Evolutionary conservation across 2,113 vertebrate genomes (phyloP).

Genomic region (human): DNA sequence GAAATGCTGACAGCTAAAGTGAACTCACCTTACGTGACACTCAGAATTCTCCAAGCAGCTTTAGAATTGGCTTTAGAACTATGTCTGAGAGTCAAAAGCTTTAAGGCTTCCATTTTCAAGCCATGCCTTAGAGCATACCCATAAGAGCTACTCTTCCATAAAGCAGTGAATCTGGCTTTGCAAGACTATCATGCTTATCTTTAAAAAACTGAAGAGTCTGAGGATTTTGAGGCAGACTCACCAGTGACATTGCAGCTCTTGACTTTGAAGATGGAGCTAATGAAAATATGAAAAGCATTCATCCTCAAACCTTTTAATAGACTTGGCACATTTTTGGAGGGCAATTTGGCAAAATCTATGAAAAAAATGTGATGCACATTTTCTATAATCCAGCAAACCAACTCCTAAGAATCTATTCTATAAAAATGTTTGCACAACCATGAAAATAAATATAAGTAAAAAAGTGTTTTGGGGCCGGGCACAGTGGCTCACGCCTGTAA

Average conservation of each 20-base stretch:
- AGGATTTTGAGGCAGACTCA: background rate
- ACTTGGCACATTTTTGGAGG: background rate
- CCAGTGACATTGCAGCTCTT: background rate
- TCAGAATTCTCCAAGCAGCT: slow-evolving; percentile 46
- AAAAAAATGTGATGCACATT: background rate
- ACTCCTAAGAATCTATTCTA: background rate
- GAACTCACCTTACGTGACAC: slow-evolving; percentile 49
- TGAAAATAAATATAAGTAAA: background rate
- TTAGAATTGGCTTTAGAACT: slow-evolving; percentile 31
- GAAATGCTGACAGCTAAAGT: slow-evolving; percentile 62
- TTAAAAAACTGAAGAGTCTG: background rate
- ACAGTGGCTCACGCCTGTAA: too few species aligned
- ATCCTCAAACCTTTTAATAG: background rate
- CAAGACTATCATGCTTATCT: background rate
- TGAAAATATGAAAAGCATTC: background rate
- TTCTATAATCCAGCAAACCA: background rate
- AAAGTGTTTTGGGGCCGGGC: background rate
- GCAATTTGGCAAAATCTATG: background rate
- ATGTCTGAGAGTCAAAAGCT: slow-evolving; percentile 45
- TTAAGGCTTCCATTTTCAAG: background rate
- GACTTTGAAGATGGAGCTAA: background rate
- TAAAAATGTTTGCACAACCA: slow-evolving; percentile 8
- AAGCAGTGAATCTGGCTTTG: background rate
- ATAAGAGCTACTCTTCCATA: background rate
- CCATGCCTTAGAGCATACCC: background rate